Conservation (phyloP, 2,797 vertebrate genomes). For the Chanos chanos region DNA sequence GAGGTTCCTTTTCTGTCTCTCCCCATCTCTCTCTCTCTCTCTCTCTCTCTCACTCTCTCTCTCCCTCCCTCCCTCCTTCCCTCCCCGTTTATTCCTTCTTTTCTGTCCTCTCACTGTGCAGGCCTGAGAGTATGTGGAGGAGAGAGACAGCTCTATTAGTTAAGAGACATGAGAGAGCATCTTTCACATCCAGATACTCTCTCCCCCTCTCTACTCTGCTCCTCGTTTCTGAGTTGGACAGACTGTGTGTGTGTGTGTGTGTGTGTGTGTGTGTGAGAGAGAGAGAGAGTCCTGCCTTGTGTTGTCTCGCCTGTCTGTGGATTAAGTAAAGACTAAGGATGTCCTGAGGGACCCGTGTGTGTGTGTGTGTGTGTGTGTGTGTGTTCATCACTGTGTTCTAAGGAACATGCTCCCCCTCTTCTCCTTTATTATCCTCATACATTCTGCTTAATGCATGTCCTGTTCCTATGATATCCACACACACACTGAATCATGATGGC, state of each 20-base stretch:
- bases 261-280: too few relatives aligned
- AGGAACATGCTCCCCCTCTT: background rate
- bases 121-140: conserved; percentile 10
- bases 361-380: background rate
- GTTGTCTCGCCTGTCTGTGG: too few relatives aligned
- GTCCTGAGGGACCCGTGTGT: background rate
- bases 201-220: too few relatives aligned
- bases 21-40: conserved; percentile 12
- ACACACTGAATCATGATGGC: too few relatives aligned
- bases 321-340: too few relatives aligned
- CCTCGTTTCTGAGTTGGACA: too few relatives aligned
- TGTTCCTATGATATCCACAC: too few relatives aligned
- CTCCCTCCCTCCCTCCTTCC: conserved; percentile 17
- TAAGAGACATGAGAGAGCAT: conserved; percentile 55
- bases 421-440: background rate
- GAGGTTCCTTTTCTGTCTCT: conserved; percentile 38
- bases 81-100: too few relatives aligned
- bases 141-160: conserved; percentile 56
- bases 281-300: too few relatives aligned
- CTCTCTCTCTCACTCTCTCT: conserved; percentile 35
- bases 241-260: conserved; percentile 1
- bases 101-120: conserved; percentile 28
- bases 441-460: too few relatives aligned
- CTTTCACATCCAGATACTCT: too few relatives aligned
- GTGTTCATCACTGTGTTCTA: conserved; percentile 1